Evolutionary conservation across 2,888 invertebrate species (phyloP).

Genomic region (Cheilosia variabilis): DNA sequence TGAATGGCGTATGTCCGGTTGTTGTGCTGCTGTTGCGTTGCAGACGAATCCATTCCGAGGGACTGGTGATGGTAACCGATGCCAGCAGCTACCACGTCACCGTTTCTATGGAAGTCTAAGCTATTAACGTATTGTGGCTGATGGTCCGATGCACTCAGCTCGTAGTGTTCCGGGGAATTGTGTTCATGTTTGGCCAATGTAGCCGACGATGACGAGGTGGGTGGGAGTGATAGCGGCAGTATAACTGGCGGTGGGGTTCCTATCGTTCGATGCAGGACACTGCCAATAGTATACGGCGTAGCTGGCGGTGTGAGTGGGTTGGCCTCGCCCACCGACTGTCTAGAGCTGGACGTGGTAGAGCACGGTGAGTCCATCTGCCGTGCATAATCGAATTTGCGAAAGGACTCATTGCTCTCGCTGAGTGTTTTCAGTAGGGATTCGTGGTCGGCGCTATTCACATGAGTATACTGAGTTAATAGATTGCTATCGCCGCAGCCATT

Average conservation of each 20-base stretch:
- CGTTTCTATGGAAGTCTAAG: slow-evolving; percentile 66
- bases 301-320: slow-evolving; percentile 82
- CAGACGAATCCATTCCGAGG: slow-evolving; percentile 56
- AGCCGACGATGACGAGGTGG: slow-evolving; percentile 62
- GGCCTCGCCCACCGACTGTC: slow-evolving; percentile 78
- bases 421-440: slow-evolving; percentile 81
- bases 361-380: slow-evolving; percentile 81
- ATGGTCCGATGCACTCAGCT: slow-evolving; percentile 59
- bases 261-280: slow-evolving; percentile 48
- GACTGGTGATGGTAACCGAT: slow-evolving; percentile 64
- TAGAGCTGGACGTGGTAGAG: slow-evolving; percentile 81
- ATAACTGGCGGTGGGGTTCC: slow-evolving; percentile 60
- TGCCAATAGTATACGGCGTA: slow-evolving; percentile 79
- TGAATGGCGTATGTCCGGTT: slow-evolving; percentile 71
- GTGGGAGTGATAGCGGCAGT: slow-evolving; percentile 52
- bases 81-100: slow-evolving; percentile 47
- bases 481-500: slow-evolving; percentile 46
- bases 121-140: slow-evolving; percentile 60
- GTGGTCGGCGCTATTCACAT: slow-evolving; percentile 71
- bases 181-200: slow-evolving; percentile 64
- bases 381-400: slow-evolving; percentile 77
- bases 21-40: slow-evolving; percentile 44
- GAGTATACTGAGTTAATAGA: slow-evolving; percentile 55
- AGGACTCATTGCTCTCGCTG: slow-evolving; percentile 75
- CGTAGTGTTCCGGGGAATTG: slow-evolving; percentile 67